Base-by-base conservation (phyloP, 92 coral and sea anemone genomes). In the Hydrozoanthus gracilis region DNA sequence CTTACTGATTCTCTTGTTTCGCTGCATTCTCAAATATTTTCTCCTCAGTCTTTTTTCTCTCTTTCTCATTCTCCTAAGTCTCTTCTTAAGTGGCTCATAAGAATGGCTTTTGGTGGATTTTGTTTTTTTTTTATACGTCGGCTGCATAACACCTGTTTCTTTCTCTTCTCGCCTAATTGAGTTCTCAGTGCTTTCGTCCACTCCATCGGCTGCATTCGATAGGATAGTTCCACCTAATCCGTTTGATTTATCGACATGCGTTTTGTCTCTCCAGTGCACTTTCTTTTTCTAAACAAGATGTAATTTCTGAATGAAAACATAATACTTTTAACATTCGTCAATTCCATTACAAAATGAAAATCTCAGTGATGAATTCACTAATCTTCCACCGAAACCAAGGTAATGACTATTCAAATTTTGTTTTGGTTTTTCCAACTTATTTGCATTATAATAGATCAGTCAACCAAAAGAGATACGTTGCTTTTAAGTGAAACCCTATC, bases 211-310 rank as follows among this genome's bases (percentile, higher is more conserved):
- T 16, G 54, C 46, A 55, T 76, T 76, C 17, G 82, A 76, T 4
- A 76, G 46, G 46, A 51, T 12, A 39, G 11, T 80, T 65, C 55
- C 72, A 80, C 46, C 47, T 80, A 80, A 51, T 65, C 73, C 72
- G 70, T 65, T 65, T 9, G 12, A 44, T n/a, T 48, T 17, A 20
- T 47, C 61, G 62, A 80, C 85, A 74, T 80, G 85, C 51, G 13
- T 66, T 17, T n/a, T 13, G 7, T 16, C 18, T 49, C 66, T 80
- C 64, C 58, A 48, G 6, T 16, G 20, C 13, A 46, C 27, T 14
- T 80, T 80, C 58, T 80, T 80, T 51, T 80, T 65, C 85, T 80
- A 46, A 11, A 80, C 64, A 46, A 16, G 64, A 48, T n/a, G 44
- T 2, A 61, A 20, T 35, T 48, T 18, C 44, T 68, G 8, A 35